Evolutionary conservation across 2,797 vertebrate genomes (phyloP).

Genomic region (Poliocrania exsul): DNA sequence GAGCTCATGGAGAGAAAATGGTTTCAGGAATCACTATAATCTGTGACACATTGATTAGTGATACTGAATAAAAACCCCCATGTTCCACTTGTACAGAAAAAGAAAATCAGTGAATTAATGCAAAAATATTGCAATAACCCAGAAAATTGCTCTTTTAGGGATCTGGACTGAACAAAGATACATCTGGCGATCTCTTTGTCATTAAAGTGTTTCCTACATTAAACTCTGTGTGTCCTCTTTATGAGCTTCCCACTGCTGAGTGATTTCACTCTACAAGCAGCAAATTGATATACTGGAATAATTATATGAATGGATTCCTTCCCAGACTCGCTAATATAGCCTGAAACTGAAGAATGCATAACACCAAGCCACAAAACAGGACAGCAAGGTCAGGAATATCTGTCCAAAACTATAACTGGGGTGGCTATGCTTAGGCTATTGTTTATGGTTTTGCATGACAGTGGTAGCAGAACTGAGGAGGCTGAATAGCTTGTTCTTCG

Average conservation of each 20-base stretch:
- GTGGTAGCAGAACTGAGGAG: background rate
- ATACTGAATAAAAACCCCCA: background rate
- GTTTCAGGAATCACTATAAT: background rate
- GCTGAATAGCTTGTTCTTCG: background rate
- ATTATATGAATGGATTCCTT: background rate
- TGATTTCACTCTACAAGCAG: background rate
- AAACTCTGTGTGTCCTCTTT: background rate
- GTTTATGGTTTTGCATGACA: background rate
- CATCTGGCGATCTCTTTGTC: background rate
- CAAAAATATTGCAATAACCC: background rate
- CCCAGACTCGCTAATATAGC: background rate
- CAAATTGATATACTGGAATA: background rate
- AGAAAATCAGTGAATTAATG: background rate
- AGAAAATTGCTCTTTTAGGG: background rate
- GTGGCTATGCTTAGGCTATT: background rate
- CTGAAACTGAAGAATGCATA: background rate
- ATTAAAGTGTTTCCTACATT: conserved; percentile 3
- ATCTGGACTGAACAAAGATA: background rate
- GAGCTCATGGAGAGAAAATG: background rate
- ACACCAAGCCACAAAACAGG: background rate
- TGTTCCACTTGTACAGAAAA: background rate
- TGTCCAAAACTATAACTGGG: background rate
- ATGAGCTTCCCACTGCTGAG: background rate
- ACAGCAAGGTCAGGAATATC: background rate
- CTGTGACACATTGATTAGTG: background rate